phyloP scores from a whole-genome alignment of 2,113 vertebrate species.

The Petromus typicus region DNA sequence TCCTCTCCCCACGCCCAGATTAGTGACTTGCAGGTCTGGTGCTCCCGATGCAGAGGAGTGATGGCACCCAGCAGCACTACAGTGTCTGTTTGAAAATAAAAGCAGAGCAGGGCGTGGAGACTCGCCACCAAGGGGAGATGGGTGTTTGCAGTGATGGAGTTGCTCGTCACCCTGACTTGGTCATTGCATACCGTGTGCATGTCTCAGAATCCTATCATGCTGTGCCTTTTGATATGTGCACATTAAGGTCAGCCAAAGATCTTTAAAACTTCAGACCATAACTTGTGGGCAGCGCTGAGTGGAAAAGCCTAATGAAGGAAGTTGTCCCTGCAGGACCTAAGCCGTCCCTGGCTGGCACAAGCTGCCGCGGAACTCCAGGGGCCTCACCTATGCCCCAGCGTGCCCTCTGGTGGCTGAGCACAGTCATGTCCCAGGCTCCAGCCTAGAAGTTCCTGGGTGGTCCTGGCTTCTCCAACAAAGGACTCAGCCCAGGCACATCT shows the following conservation, averaged over 20 bases:
- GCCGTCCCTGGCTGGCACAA: not conserved
- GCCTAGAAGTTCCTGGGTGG: not conserved
- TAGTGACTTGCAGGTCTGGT: not conserved
- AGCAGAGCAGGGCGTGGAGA: not conserved
- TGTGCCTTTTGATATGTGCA: not conserved
- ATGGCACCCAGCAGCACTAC: not conserved
- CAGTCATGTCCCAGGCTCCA: not conserved
- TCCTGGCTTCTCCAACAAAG: not conserved
- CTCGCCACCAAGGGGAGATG: not conserved
- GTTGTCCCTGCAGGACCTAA: too few relatives aligned
- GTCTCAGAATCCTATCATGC: not conserved
- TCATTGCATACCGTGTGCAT: not conserved
- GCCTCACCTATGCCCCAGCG: rapidly evolving
- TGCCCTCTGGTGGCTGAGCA: not conserved
- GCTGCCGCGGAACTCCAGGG: not conserved
- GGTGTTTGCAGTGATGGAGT: not conserved
- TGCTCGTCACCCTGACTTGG: too few relatives aligned
- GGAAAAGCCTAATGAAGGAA: not conserved
- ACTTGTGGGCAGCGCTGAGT: not conserved
- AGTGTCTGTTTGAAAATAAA: not conserved
- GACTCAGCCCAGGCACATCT: not conserved
- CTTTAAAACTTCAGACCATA: not conserved
- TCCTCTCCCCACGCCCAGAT: not conserved
- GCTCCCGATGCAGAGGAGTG: not conserved
- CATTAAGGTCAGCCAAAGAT: not conserved